Conservation (phyloP, 2,888 invertebrate genomes). For the Eilema depressum region DNA sequence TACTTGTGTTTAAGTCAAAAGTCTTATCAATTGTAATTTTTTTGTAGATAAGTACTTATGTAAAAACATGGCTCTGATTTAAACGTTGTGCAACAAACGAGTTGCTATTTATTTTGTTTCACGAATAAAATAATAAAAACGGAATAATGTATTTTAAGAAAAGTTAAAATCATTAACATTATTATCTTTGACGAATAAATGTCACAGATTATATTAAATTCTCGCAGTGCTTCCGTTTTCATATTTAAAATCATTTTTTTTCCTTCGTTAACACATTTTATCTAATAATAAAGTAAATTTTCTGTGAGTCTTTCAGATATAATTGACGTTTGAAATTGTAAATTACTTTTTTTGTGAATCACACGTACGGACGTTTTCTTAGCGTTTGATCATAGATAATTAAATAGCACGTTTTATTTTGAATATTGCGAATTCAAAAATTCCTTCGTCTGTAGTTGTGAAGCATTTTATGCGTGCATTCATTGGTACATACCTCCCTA, state of each 20-base stretch:
- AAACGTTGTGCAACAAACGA: not conserved
- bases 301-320: slow-evolving; percentile 7
- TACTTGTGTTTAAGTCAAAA: not conserved
- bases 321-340: slow-evolving; percentile 10
- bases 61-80: not conserved
- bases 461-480: not conserved
- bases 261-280: slow-evolving; percentile 16
- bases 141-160: slow-evolving; percentile 10
- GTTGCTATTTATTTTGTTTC: not conserved
- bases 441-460: not conserved
- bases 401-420: slow-evolving; percentile 5
- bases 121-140: not conserved
- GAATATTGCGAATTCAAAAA: not conserved
- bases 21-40: not conserved
- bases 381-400: slow-evolving; percentile 21
- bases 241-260: not conserved
- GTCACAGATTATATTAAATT: slow-evolving; percentile 17
- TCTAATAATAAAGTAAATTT: slow-evolving; percentile 7
- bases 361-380: not conserved
- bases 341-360: slow-evolving; percentile 9
- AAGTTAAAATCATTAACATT: slow-evolving; percentile 7
- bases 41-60: not conserved
- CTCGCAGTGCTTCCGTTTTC: slow-evolving; percentile 9
- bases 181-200: slow-evolving; percentile 16
- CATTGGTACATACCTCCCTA: too few species aligned